phyloP scores from a whole-genome alignment of 1,140 invertebrate genomes.

The Bombyx mandarina region DNA sequence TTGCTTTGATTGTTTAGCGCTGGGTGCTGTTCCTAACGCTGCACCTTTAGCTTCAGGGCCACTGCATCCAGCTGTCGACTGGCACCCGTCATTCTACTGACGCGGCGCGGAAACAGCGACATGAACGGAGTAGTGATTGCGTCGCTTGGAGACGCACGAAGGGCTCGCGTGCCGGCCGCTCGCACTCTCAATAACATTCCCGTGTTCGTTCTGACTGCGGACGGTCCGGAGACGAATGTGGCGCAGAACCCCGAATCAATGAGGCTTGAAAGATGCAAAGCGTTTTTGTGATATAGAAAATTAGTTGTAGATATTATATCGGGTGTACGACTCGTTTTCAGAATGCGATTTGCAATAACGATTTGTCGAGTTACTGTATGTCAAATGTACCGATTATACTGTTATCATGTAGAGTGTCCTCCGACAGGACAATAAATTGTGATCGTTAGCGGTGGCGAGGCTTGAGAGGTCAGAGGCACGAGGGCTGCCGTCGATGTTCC shows the following conservation, averaged over 20 bases:
- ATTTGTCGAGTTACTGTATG: constrained; percentile 30
- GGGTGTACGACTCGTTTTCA: constrained; percentile 44
- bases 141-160: constrained; percentile 12
- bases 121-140: constrained; percentile 19
- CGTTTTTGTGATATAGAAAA: constrained; percentile 65
- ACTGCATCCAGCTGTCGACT: constrained; percentile 53
- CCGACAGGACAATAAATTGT: constrained; percentile 48
- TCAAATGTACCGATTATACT: constrained; percentile 26
- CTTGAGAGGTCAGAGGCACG: constrained; percentile 1
- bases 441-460: constrained; percentile 4
- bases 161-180: constrained; percentile 12
- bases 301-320: constrained; percentile 48
- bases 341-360: constrained; percentile 61
- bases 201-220: constrained; percentile 35
- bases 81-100: constrained; percentile 69
- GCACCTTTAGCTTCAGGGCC: constrained; percentile 22
- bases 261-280: constrained; percentile 52
- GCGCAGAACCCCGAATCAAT: constrained; percentile 32
- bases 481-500: constrained; percentile 6
- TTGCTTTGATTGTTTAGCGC: constrained; percentile 84
- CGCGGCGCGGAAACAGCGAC: constrained; percentile 10
- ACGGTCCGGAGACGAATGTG: constrained; percentile 27
- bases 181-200: constrained; percentile 43
- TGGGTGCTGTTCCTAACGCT: constrained; percentile 26
- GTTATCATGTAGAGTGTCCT: constrained; percentile 40